Evolutionary conservation across 1,140 invertebrate species (phyloP), one percentile per base, ranked within the genome.

Genomic region (Eurosta solidaginis): DNA sequence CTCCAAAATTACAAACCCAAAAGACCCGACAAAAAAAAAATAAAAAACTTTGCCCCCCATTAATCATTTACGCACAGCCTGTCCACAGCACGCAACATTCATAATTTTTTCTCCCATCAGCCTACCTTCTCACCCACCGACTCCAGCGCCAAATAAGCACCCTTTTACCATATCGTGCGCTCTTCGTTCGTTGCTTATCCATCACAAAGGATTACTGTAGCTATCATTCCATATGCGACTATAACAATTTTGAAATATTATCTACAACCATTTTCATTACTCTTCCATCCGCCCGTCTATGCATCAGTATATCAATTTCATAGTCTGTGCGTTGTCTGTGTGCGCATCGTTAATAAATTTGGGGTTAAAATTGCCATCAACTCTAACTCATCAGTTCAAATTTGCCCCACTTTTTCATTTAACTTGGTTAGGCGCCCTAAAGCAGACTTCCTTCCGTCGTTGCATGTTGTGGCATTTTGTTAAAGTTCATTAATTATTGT

Each of bases 51-150:
- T n/a, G 20, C 59, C 59, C 59, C n/a, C 33, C 27, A 68, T 68
- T 68, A 68, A 68, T 68, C 59, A 68, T 68, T 68, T 68, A 68
- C 59, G 33, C 59, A 14, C 59, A 68, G 36, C 59, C 59, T 68
- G 59, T 68, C 33, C 36, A 68, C 7, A 68, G 33, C 59, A 68
- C 29, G 59, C 59, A 68, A 68, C 59, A 40, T 68, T 68, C 29
- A 68, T 68, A 68, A 22, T 68, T 68, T 68, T 68, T 36, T 40
- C 29, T 6, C 20, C n/a, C 59, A n/a, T n/a, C n/a, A n/a, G n/a
- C n/a, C n/a, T n/a, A n/a, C 9, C 45, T 47, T 20, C 10, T 33
- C 20, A 40, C 59, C 12, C 33, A 20, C 12, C 36, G 59, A n/a
- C 36, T 9, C 33, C 10, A 7, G 10, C 10, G n/a, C 12, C 3